Conservation (phyloP, 2,113 vertebrate genomes). For the Spea multiplicata region DNA sequence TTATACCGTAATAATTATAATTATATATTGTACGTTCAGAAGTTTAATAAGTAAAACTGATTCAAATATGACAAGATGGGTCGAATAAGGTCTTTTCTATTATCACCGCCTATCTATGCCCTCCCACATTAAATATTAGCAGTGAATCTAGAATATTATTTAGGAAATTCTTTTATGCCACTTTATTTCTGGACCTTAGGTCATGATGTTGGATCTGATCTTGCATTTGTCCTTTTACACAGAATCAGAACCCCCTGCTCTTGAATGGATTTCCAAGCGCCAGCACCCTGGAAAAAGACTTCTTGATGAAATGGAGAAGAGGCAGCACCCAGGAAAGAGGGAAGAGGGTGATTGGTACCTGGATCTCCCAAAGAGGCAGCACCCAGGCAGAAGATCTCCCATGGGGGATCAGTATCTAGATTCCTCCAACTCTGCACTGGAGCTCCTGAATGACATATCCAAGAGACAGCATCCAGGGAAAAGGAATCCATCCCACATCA, state of each 20-base stretch:
- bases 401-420: slow-evolving; percentile 56
- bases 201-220: too few relatives aligned
- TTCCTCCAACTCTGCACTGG: slow-evolving; percentile 50
- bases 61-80: too few relatives aligned
- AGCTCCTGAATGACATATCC: slow-evolving; percentile 62
- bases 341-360: slow-evolving; percentile 61
- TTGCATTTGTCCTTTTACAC: slow-evolving; percentile 49
- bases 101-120: too few relatives aligned
- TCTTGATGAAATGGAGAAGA: slow-evolving; percentile 71
- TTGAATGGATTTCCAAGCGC: slow-evolving; percentile 72
- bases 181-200: too few relatives aligned
- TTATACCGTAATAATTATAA: too few relatives aligned
- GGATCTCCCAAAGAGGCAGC: slow-evolving; percentile 64
- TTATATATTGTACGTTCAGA: too few relatives aligned
- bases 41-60: too few relatives aligned
- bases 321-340: slow-evolving; percentile 82
- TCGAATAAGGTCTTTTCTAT: too few relatives aligned
- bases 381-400: slow-evolving; percentile 73
- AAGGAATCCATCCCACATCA: slow-evolving; percentile 65
- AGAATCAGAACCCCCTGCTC: slow-evolving; percentile 65
- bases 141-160: too few relatives aligned
- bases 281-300: slow-evolving; percentile 74
- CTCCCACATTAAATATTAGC: too few relatives aligned
- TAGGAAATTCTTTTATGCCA: too few relatives aligned
- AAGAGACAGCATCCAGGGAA: slow-evolving; percentile 82